A percentile compares a stretch with the other conserved stretches of the same genome.
phyloP scores from a whole-genome alignment of 2,888 invertebrate genomes.

The Tigriopus californicus region DNA sequence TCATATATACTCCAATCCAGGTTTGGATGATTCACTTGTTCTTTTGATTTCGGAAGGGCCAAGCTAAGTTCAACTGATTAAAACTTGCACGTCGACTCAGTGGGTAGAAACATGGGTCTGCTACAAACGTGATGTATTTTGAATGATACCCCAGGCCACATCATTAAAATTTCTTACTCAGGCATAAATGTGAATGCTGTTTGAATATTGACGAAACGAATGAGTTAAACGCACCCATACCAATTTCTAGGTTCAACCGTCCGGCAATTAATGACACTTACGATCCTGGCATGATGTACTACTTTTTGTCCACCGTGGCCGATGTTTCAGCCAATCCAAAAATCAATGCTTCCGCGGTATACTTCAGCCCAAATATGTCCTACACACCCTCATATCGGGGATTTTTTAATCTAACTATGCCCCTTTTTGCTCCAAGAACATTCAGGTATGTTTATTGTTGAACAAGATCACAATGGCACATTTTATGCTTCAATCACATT shows the following conservation, averaged over 20 bases:
- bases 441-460: constrained; percentile 33
- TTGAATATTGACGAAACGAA: no score
- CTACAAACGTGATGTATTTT: no score
- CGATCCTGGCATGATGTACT: constrained; percentile 96
- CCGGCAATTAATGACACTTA: constrained; percentile 79
- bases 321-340: constrained; percentile 82
- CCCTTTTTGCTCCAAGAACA: constrained; percentile 80
- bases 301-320: constrained; percentile 79
- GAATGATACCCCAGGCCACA: no score
- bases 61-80: no score
- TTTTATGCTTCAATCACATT: neutral
- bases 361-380: constrained; percentile 81
- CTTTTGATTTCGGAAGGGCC: no score
- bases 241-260: constrained; percentile 41
- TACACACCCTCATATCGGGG: constrained; percentile 85
- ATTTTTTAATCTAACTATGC: constrained; percentile 88
- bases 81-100: no score
- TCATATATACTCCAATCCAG: constrained; percentile 78
- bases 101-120: no score
- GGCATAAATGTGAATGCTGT: no score
- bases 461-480: neutral
- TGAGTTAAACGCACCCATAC: no score
- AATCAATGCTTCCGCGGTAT: constrained; percentile 77
- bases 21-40: no score
- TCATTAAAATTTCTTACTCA: no score